phyloP scores from a whole-genome alignment of 2,113 vertebrate species.

The Corydoras maculifer region DNA sequence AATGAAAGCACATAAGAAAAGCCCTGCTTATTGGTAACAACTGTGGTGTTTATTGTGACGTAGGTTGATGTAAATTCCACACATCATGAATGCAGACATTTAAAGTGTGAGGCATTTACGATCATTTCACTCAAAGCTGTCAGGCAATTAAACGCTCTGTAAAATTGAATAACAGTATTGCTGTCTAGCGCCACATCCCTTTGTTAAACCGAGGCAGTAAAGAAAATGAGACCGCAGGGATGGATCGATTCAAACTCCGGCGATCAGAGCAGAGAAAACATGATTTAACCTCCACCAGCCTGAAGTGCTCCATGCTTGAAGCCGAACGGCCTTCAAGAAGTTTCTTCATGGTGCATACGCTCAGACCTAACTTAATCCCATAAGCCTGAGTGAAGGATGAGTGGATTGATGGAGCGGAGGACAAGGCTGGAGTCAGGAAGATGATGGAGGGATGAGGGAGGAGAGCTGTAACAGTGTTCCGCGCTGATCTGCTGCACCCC shows the following conservation, averaged over 20 bases:
- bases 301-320: neutral
- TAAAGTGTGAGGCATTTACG: neutral
- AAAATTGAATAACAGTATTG: constrained; percentile 20
- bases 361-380: constrained; percentile 40
- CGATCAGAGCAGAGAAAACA: neutral
- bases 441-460: constrained; percentile 28
- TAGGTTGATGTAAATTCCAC: too few relatives aligned
- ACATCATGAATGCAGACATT: too few relatives aligned
- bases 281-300: neutral
- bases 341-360: constrained; percentile 11
- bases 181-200: too few relatives aligned
- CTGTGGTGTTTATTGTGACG: too few relatives aligned
- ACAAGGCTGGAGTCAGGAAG: constrained; percentile 27
- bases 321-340: neutral
- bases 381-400: constrained; percentile 22
- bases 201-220: neutral
- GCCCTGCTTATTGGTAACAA: too few relatives aligned
- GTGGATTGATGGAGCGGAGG: constrained; percentile 9
- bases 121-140: constrained; percentile 11
- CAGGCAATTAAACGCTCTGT: constrained; percentile 17
- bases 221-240: constrained; percentile 5
- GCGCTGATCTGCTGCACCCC: constrained; percentile 26
- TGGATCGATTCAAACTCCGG: constrained; percentile 2
- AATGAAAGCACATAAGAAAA: too few relatives aligned
- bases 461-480: constrained; percentile 19